Base-by-base conservation (phyloP, 2,113 vertebrate species). In the Mormyrus lacerda region DNA sequence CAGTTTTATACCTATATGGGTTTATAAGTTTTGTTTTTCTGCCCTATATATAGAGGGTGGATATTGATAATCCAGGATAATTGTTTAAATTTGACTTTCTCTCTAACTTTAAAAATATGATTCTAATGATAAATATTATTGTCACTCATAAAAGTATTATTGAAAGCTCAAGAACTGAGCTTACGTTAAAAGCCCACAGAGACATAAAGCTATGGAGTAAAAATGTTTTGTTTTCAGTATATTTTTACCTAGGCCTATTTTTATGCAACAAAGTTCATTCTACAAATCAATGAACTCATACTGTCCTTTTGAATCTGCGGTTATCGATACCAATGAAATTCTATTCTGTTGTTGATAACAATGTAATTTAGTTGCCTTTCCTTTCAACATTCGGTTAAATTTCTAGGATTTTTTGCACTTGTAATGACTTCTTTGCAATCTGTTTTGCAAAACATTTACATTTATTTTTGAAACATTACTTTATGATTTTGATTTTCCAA, bases 401-500 rank as follows among this genome's bases (percentile, higher is more conserved):
- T 69, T 31, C 3, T 13, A 69, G 2, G 61, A 69, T 79, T 76
- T 17, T 76, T 39, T 79, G 73, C 35, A 35, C 73, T 19, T 17
- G 4, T 79, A 79, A 42, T 79, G 73, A 39, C 35, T 79, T 79
- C 35, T 42, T 19, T 79, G 73, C 73, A 17, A 79, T 42, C 35
- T 79, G 35, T 79, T 79, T 19, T 42, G 35, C 35, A 42, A 79
- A 79, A 42, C 73, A 27, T 79, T 42, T 39, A 42, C 73, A 79
- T 79, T 42, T 79, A 79, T 79, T 79, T 79, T 39, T 17, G 13
- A 79, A 79, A 79, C 73, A 2, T 17, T 7, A 42, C 73, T 42
- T 79, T 79, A 42, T 39, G 73, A 79, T 79, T 79, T 79, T 79
- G 73, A 79, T 79, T 79, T 79, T 15, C 73, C 65, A 73, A 73